A percentile compares a stretch with the other conserved stretches of the same genome.
Evolutionary conservation across 2,797 vertebrate species (phyloP).

Genomic region (Gymnoscopelus braueri): DNA sequence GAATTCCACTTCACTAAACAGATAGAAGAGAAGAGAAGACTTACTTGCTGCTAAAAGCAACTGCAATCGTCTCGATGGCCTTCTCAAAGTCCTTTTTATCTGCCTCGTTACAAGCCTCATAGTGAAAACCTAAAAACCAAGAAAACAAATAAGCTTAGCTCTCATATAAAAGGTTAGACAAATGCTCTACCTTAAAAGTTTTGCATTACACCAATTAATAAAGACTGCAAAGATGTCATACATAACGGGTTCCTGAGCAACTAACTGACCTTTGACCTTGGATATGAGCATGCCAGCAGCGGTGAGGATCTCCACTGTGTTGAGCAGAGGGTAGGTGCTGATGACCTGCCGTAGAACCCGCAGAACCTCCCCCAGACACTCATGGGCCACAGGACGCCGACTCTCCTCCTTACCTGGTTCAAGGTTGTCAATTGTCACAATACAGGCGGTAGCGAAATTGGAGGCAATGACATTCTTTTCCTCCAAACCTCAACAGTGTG

Average conservation of each 20-base stretch:
- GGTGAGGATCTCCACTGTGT: constrained; percentile 94
- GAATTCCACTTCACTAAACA: too few species aligned
- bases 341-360: constrained; percentile 92
- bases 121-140: constrained; percentile 88
- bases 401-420: constrained; percentile 86
- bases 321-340: constrained; percentile 92
- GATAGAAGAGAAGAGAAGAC: constrained; percentile 37
- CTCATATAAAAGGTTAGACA: not conserved
- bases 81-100: constrained; percentile 96
- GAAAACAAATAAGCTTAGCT: constrained; percentile 15
- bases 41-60: constrained; percentile 98
- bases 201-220: too few species aligned
- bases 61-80: constrained; percentile 93
- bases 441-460: too few species aligned
- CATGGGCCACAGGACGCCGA: constrained; percentile 87
- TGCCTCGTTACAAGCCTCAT: constrained; percentile 86
- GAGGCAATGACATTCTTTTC: too few species aligned
- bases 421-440: too few species aligned
- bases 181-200: too few species aligned
- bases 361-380: constrained; percentile 92
- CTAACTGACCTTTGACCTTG: constrained; percentile 91
- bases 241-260: too few species aligned
- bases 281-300: constrained; percentile 95
- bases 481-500: too few species aligned
- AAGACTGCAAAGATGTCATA: too few species aligned